Evolutionary conservation across 2,888 invertebrate species (phyloP), one percentile per base, ranked within the genome.

Genomic region (Hoplodrina ambigua): DNA sequence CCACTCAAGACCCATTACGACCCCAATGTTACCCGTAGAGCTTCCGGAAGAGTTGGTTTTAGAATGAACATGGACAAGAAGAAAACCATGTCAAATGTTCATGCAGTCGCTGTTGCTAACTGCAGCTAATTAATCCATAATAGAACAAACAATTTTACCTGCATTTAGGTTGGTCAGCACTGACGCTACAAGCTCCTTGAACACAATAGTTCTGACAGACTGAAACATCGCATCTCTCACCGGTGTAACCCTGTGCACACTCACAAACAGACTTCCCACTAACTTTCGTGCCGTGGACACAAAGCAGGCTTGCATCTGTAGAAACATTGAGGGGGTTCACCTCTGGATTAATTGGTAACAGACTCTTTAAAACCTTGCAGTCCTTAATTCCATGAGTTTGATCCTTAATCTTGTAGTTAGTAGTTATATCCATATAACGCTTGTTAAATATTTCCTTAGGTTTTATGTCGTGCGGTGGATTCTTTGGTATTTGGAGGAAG

Each of bases 401-500:
- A 37, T 52, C 60, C 10, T 58, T 3, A 20, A 41, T 10, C 1
- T 50, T 41, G 13, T 66, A 63, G 44, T 66, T 44, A 11, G 44
- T 17, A 13, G 49, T n/a, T 49, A 33, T 49, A n/a, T n/a, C 2
- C 8, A 30, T 13, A n/a, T 17, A 30, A 5, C 0, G 4, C 2
- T 0, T 10, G 30, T n/a, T n/a, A 1, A 44, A 53, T 17, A 2
- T 46, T 46, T 17, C 10, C 20, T 30, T 20, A 3, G 30, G 10
- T 33, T 53, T 41, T 15, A 37, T 20, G 37, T 53, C 0, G 0
- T 3, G 13, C 13, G 10, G 6, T 33, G 30, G 19, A 17, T 63
- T 53, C 2, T 66, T 66, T 20, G 63, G 30, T 17, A 66, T n/a
- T 63, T 13, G 53, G 6, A 17, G 17, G 44, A 63, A 50, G 37